Evolutionary conservation across 1,140 invertebrate genomes (phyloP).

Genomic region (Calephelis nemesis): DNA sequence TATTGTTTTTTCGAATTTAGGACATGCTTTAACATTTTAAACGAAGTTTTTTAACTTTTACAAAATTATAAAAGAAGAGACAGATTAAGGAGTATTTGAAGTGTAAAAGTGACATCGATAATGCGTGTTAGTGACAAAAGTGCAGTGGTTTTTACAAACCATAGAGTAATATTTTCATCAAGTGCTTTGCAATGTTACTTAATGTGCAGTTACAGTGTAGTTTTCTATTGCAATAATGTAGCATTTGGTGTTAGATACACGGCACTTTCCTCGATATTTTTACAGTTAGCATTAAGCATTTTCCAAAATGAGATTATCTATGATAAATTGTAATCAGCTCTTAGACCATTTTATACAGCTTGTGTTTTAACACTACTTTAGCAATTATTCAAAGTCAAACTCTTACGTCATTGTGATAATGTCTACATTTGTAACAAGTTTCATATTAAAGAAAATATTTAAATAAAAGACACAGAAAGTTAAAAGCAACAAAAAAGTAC

Average conservation of each 20-base stretch:
- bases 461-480: conserved; percentile 51
- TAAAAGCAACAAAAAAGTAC: conserved; percentile 29
- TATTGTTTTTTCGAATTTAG: conserved; percentile 58
- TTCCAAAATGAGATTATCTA: conserved; percentile 37
- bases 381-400: conserved; percentile 76
- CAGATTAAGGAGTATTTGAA: conserved; percentile 39
- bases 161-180: background rate
- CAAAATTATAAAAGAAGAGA: conserved; percentile 31
- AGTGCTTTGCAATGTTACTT: conserved; percentile 19
- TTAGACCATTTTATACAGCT: conserved; percentile 38
- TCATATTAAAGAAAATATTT: conserved; percentile 38
- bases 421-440: conserved; percentile 55
- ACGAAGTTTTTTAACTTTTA: conserved; percentile 6
- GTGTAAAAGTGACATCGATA: conserved; percentile 7
- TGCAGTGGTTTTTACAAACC: conserved; percentile 53
- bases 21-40: conserved; percentile 68
- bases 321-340: conserved; percentile 30
- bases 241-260: conserved; percentile 22
- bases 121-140: conserved; percentile 42
- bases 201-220: conserved; percentile 20
- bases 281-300: conserved; percentile 37
- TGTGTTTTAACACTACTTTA: conserved; percentile 51
- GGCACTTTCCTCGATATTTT: conserved; percentile 37
- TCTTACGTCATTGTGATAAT: conserved; percentile 65
- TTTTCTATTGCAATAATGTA: background rate